Evolutionary conservation across 1,140 invertebrate genomes (phyloP).

Genomic region (Drosophila lowei): DNA sequence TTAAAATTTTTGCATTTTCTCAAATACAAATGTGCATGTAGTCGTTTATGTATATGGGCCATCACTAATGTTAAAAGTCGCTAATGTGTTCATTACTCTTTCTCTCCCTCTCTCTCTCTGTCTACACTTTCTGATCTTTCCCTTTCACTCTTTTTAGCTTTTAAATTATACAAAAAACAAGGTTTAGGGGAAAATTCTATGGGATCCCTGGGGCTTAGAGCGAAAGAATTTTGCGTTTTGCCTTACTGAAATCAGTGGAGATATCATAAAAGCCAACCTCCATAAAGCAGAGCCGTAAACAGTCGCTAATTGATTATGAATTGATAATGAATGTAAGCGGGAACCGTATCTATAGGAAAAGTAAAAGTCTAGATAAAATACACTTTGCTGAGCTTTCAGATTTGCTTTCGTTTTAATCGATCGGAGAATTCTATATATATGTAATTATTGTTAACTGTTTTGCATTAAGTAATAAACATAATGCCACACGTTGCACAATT

Average conservation of each 20-base stretch:
- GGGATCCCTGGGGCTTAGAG: neutral
- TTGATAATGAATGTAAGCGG: neutral
- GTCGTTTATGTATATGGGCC: conserved; percentile 9
- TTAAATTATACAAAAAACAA: conserved; percentile 22
- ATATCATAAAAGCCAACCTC: neutral
- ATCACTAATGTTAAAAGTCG: conserved; percentile 40
- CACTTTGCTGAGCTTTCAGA: neutral
- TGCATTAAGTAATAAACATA: conserved; percentile 7
- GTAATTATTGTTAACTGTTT: conserved; percentile 24
- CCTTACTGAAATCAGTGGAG: neutral
- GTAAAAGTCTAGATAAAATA: neutral
- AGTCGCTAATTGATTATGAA: neutral
- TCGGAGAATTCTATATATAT: neutral
- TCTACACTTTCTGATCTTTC: conserved; percentile 1
- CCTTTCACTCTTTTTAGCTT: conserved; percentile 20
- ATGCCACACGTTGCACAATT: conserved; percentile 7
- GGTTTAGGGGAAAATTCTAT: conserved; percentile 12
- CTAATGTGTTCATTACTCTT: conserved; percentile 57
- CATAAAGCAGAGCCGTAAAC: neutral
- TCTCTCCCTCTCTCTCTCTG: neutral
- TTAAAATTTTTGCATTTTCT: conserved; percentile 37
- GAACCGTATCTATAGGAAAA: neutral
- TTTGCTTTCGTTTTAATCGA: too few relatives aligned
- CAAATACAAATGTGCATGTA: conserved; percentile 14
- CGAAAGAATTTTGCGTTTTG: neutral